phyloP scores from a whole-genome alignment of 1,140 invertebrate species.

The Drosophila elegans region DNA sequence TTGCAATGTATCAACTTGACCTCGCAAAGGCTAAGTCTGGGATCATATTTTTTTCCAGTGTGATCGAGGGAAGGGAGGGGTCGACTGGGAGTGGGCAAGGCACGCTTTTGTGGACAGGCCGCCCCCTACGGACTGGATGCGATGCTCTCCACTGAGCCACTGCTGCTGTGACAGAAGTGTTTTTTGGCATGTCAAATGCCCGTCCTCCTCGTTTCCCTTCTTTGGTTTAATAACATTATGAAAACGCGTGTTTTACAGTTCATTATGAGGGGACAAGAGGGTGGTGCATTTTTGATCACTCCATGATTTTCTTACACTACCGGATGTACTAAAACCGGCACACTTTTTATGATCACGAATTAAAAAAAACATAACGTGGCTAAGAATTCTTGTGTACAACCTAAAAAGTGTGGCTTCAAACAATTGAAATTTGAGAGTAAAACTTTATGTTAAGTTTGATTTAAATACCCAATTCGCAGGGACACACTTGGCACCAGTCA shows the following conservation, averaged over 20 bases:
- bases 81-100: constrained; percentile 21
- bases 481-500: too few relatives aligned
- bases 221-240: constrained; percentile 73
- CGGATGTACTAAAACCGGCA: too few relatives aligned
- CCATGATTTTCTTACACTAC: neutral
- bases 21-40: neutral
- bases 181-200: constrained; percentile 82
- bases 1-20: too few relatives aligned
- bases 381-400: too few relatives aligned
- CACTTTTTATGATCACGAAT: too few relatives aligned
- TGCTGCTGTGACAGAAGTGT: constrained; percentile 79
- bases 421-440: too few relatives aligned
- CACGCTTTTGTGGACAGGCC: constrained; percentile 46
- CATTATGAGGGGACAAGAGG: constrained; percentile 52
- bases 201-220: constrained; percentile 20
- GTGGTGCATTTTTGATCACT: constrained; percentile 51
- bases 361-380: too few relatives aligned
- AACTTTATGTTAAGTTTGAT: too few relatives aligned
- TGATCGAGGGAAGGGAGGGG: neutral
- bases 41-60: constrained; percentile 12
- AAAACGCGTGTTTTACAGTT: constrained; percentile 81
- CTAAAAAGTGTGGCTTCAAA: too few relatives aligned
- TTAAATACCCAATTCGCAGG: too few relatives aligned
- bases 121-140: constrained; percentile 35
- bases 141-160: constrained; percentile 34